These are phyloP conservation scores for Poeciliopsis occidentalis DNA, from an alignment of 2,113 vertebrate species.

Conservation along the genomic window DNA sequence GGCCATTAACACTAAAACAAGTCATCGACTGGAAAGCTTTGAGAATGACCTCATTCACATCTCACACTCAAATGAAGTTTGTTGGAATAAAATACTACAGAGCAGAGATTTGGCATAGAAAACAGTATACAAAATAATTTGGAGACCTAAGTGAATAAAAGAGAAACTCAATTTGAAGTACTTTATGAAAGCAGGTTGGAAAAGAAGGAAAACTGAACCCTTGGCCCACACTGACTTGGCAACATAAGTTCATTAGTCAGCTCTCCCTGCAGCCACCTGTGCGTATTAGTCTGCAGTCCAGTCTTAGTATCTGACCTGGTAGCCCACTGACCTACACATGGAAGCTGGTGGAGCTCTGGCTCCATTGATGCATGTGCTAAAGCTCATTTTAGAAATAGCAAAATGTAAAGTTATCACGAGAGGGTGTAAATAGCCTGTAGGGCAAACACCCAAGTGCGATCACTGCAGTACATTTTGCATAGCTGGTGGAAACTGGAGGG, in stretches of 20 bases:
- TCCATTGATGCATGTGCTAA: slow-evolving; percentile 44
- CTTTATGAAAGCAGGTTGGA: background rate
- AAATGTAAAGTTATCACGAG: slow-evolving; percentile 40
- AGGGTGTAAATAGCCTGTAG: slow-evolving; percentile 47
- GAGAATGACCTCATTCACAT: slow-evolving; percentile 48
- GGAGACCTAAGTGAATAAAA: background rate
- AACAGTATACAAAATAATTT: background rate
- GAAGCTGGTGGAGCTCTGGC: slow-evolving; percentile 46
- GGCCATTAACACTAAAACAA: slow-evolving; percentile 19
- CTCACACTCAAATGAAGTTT: slow-evolving; percentile 6
- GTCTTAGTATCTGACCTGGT: slow-evolving; percentile 59
- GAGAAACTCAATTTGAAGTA: background rate
- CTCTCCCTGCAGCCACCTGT: slow-evolving; percentile 26
- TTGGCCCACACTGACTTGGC: slow-evolving; percentile 1
- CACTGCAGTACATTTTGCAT: slow-evolving; percentile 60
- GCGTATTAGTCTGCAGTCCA: slow-evolving; percentile 42
- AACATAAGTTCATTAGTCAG: slow-evolving; percentile 22
- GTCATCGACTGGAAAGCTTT: slow-evolving; percentile 36
- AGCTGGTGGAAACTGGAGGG: slow-evolving; percentile 60
- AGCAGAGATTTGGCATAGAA: background rate
- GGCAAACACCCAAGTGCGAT: slow-evolving; percentile 59
- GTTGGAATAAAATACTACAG: slow-evolving; percentile 10
- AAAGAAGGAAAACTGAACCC: slow-evolving; percentile 10
- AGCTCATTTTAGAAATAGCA: slow-evolving; percentile 42
- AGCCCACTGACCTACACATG: slow-evolving; percentile 64